phyloP scores from a whole-genome alignment of 2,797 vertebrate species.

The Lepilemur ruficaudatus region DNA sequence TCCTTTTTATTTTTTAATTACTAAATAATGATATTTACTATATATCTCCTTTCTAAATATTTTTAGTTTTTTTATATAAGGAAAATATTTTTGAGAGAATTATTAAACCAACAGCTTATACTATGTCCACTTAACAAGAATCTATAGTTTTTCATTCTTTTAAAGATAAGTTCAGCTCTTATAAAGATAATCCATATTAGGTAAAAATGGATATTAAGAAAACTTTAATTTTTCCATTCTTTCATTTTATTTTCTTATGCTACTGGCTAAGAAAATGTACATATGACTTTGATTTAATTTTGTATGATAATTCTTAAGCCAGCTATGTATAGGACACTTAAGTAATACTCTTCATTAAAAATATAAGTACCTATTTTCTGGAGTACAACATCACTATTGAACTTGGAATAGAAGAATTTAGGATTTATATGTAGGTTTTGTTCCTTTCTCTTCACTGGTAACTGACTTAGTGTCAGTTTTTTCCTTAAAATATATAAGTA shows the following conservation, averaged over 20 bases:
- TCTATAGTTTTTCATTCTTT: slow-evolving; percentile 88
- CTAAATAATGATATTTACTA: slow-evolving; percentile 28
- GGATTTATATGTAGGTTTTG: neutral
- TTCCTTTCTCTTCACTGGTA: slow-evolving; percentile 19
- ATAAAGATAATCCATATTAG: slow-evolving; percentile 38
- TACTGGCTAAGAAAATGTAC: slow-evolving; percentile 62
- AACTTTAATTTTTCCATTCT: slow-evolving; percentile 39
- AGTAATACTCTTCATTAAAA: slow-evolving; percentile 1
- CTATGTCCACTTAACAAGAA: slow-evolving; percentile 77
- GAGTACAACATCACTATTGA: neutral
- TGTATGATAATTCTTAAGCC: slow-evolving; percentile 62
- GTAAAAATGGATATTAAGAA: slow-evolving; percentile 54
- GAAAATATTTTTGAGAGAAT: slow-evolving; percentile 82
- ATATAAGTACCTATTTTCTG: neutral
- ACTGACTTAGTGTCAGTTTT: slow-evolving; percentile 61
- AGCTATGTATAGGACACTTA: slow-evolving; percentile 20
- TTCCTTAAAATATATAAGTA: neutral
- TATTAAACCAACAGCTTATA: slow-evolving; percentile 77
- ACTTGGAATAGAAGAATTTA: slow-evolving; percentile 28
- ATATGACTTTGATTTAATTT: slow-evolving; percentile 49
- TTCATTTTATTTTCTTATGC: slow-evolving; percentile 55
- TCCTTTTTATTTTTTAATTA: slow-evolving; percentile 45
- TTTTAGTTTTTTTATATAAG: slow-evolving; percentile 69
- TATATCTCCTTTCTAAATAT: slow-evolving; percentile 47
- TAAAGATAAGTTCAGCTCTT: slow-evolving; percentile 38